Evolutionary conservation across 2,113 vertebrate genomes (phyloP).

Genomic region (Toxotes chatareus): DNA sequence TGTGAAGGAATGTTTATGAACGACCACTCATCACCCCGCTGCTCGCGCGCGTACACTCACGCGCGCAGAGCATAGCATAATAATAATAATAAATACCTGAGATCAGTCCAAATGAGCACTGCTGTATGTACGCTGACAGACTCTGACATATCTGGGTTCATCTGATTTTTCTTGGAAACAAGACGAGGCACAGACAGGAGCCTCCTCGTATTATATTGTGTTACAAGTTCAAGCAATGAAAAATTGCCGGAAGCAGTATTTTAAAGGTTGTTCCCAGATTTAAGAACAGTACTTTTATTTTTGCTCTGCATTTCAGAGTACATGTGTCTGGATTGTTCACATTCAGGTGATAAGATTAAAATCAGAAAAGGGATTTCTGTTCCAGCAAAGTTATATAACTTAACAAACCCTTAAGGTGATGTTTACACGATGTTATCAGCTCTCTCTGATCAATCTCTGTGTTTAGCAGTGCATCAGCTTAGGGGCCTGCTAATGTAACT

Average conservation of each 20-base stretch:
- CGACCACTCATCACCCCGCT: background rate
- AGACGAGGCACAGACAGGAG: slow-evolving; percentile 29
- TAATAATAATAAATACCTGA: slow-evolving; percentile 8
- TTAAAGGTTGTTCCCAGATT: slow-evolving; percentile 34
- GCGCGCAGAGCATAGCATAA: slow-evolving; percentile 3
- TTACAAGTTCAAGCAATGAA: slow-evolving; percentile 20
- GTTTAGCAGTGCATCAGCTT: slow-evolving; percentile 41
- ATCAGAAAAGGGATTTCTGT: slow-evolving; percentile 6
- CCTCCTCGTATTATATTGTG: slow-evolving; percentile 16
- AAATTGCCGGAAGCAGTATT: slow-evolving; percentile 24
- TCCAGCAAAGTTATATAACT: slow-evolving; percentile 23
- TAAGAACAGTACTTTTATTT: slow-evolving; percentile 3
- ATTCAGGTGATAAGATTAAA: slow-evolving; percentile 3
- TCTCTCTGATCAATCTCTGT: slow-evolving; percentile 12
- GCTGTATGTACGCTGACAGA: slow-evolving; percentile 39
- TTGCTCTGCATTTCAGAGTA: background rate
- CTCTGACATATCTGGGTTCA: slow-evolving; percentile 62
- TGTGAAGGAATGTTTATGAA: slow-evolving; percentile 66
- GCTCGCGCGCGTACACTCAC: slow-evolving; percentile 3
- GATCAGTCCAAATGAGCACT: slow-evolving; percentile 49
- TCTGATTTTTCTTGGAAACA: slow-evolving; percentile 56
- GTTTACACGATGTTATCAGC: slow-evolving; percentile 8
- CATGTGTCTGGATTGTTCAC: slow-evolving; percentile 1
- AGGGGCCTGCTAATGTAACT: slow-evolving; percentile 34
- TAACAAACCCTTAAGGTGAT: slow-evolving; percentile 13